Percentiles rank a stretch among this genome's conserved stretches.
phyloP scores from a whole-genome alignment of 2,797 vertebrate genomes.

The Channallabes apus region DNA sequence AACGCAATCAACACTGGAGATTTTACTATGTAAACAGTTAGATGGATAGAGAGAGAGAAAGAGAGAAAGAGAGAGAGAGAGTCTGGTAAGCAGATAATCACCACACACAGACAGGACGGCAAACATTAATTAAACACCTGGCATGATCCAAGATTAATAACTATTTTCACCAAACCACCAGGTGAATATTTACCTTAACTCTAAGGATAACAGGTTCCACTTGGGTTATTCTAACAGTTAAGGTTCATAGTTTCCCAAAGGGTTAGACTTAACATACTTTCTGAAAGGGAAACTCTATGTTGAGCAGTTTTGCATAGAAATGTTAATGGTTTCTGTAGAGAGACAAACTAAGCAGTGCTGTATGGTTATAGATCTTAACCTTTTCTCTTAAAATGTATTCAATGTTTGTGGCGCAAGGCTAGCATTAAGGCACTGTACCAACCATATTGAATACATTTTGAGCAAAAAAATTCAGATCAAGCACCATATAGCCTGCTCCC shows the following conservation, averaged over 20 bases:
- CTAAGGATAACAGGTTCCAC: not conserved
- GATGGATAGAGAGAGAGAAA: not conserved
- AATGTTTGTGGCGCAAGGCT: not conserved
- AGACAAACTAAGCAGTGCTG: not conserved
- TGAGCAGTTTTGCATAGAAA: not conserved
- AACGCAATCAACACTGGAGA: too few relatives aligned
- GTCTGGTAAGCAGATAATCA: constrained; percentile 37
- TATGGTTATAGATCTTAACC: not conserved
- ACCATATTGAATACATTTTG: too few relatives aligned
- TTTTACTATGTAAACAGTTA: too few relatives aligned
- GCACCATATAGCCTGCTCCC: too few relatives aligned
- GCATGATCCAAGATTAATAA: constrained; percentile 45
- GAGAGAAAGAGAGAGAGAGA: constrained; percentile 26
- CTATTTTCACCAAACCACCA: constrained; percentile 35
- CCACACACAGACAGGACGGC: constrained; percentile 24
- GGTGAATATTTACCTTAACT: not conserved
- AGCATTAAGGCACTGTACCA: too few relatives aligned
- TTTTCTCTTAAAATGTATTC: not conserved
- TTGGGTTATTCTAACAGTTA: not conserved
- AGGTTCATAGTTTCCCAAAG: not conserved
- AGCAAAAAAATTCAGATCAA: too few relatives aligned
- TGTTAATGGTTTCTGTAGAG: not conserved
- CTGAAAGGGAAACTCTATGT: not conserved
- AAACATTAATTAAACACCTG: constrained; percentile 26
- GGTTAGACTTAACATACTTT: not conserved